phyloP scores from a whole-genome alignment of 2,113 vertebrate genomes.

The Leucosticte australis region DNA sequence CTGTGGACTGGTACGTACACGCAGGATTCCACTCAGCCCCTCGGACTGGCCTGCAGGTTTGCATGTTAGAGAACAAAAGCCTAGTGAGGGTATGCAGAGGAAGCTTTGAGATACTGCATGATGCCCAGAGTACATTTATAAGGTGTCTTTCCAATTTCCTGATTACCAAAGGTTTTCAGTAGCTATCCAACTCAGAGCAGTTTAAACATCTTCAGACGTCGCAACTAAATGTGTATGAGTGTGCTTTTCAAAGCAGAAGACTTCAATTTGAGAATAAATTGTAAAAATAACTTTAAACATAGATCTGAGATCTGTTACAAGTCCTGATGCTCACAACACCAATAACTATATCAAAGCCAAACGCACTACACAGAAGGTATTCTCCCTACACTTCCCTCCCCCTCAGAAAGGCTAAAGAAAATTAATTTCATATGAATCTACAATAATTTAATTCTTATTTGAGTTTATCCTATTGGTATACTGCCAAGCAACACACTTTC shows the following conservation, averaged over 20 bases:
- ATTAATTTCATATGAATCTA: not conserved
- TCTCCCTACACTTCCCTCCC: not conserved
- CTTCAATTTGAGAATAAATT: not conserved
- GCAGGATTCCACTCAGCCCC: not conserved
- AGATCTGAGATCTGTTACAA: not conserved
- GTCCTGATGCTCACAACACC: not conserved
- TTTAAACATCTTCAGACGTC: not conserved
- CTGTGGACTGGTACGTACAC: accelerated
- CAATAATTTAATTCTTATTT: not conserved
- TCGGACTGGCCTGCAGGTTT: not conserved
- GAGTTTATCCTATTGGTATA: not conserved
- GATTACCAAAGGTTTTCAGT: not conserved
- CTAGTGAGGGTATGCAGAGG: too few relatives aligned
- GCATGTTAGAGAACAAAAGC: too few relatives aligned
- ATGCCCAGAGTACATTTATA: not conserved
- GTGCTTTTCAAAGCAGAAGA: not conserved
- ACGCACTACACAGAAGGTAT: not conserved
- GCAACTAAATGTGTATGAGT: not conserved
- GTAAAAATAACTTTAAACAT: not conserved
- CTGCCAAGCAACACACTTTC: not conserved
- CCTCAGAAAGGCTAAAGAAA: not conserved
- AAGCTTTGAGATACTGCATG: not conserved
- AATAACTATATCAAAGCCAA: not conserved
- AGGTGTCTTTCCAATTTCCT: not conserved
- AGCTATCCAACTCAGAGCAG: not conserved